A percentile compares a stretch with the other conserved stretches of the same genome.
These are phyloP conservation scores for Trematocara unimaculatum DNA, from an alignment of 2,113 vertebrate species.

Conservation along the genomic window DNA sequence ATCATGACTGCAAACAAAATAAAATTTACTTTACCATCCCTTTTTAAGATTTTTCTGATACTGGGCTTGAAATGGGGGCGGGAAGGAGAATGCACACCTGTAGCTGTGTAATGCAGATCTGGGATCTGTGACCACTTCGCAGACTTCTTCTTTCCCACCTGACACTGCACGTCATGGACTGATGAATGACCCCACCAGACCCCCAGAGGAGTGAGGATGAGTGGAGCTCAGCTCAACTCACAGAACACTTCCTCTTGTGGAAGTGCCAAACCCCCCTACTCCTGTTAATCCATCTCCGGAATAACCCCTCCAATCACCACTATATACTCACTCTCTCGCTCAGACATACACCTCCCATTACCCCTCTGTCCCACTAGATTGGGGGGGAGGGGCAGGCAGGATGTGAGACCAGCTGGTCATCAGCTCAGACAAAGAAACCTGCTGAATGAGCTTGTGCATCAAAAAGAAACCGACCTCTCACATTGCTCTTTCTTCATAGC, in stretches of 20 bases:
- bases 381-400: constrained; percentile 50
- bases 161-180: neutral
- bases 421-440: constrained; percentile 72
- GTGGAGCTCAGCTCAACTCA: constrained; percentile 9
- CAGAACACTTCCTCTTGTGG: constrained; percentile 1
- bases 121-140: neutral
- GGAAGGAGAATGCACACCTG: neutral
- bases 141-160: neutral
- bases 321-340: neutral
- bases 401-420: constrained; percentile 72
- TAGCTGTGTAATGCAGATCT: neutral
- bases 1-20: neutral
- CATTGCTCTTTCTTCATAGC: neutral
- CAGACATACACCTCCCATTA: constrained; percentile 3
- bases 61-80: neutral
- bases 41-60: neutral
- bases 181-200: neutral
- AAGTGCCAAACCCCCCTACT: neutral
- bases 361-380: constrained; percentile 12
- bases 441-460: constrained; percentile 61
- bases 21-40: neutral
- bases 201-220: constrained; percentile 25
- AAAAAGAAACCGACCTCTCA: constrained; percentile 45
- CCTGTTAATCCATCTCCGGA: constrained; percentile 61
- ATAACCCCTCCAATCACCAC: constrained; percentile 4